Percentiles rank a stretch among this genome's conserved stretches.
Conservation (phyloP, 2,888 invertebrate species). For the Junonia oenone region DNA sequence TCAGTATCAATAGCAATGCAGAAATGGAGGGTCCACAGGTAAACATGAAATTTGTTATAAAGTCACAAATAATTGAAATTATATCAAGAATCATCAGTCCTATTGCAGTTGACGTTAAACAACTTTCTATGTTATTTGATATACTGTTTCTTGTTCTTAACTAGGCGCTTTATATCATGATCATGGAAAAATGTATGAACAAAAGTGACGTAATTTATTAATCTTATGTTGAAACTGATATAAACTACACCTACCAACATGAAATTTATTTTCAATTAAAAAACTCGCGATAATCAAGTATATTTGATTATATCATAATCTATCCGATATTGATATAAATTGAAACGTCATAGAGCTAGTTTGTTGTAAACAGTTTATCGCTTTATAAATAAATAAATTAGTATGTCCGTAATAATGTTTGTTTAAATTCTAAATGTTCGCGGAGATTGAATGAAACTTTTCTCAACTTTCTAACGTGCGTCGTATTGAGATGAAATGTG, state of each 20-base stretch:
- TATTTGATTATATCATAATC: too few species aligned
- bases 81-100: not conserved
- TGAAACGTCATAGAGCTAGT: not conserved
- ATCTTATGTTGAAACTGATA: too few species aligned
- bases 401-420: not conserved
- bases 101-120: not conserved
- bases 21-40: slow-evolving; percentile 89
- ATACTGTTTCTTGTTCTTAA: not conserved
- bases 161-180: not conserved
- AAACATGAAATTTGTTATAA: too few species aligned
- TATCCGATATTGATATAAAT: not conserved
- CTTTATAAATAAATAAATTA: not conserved
- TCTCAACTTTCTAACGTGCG: slow-evolving; percentile 8
- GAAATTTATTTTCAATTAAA: too few species aligned
- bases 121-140: not conserved
- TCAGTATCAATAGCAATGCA: slow-evolving; percentile 88
- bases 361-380: not conserved
- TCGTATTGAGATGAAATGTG: slow-evolving; percentile 1
- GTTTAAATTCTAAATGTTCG: not conserved
- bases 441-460: slow-evolving; percentile 5
- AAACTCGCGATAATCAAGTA: too few species aligned
- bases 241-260: too few species aligned
- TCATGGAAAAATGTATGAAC: too few species aligned
- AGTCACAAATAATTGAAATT: too few species aligned
- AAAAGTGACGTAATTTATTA: too few species aligned